Base-by-base conservation (phyloP, 2,888 invertebrate genomes). In the Drosophila paranaensis region DNA sequence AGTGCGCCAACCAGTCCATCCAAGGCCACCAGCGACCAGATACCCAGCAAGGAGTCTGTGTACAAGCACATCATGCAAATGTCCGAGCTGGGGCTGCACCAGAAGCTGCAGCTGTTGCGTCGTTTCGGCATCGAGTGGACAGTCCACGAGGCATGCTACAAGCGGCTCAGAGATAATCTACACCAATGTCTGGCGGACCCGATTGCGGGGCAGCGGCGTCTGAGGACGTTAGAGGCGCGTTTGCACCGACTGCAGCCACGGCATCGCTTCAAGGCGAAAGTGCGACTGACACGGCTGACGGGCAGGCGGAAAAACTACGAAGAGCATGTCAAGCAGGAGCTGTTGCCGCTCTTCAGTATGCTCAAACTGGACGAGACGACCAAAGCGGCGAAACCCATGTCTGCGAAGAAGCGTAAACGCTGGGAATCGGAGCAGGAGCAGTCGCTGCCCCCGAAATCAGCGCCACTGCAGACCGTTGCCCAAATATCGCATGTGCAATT, bases 231-330 rank as follows among this genome's bases (percentile, higher is more conserved):
- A 4, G 53, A 77, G 6, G 72, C 64, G 3, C 77, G 82, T n/a
- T n/a, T 90, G 40, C 76, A 54, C 20, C 81, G 84, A 1, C 53
- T 92, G 16, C 90, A 79, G 64, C 56, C 71, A 3, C 77, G 78
- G 2, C 74, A 92, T 9, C 89, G 91, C 16, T 93, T 91, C 67
- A 92, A 92, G 71, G 92, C 92, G 35, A 92, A 92, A 73, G 85
- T 87, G 71, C 90, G 89, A 9, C 51, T 92, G 3, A 53, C 76
- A 4, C 81, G 87, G 33, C 66, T 86, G 25, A 37, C 30, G 3
- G 74, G 73, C n/a, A 57, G 88, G 1, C 79, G 88, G 8, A 61
- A 51, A 14, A 71, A 63, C 13, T 81, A 86, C 40, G 87, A 91
- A 35, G 37, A 65, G 0, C 37, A 81, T 13, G 68, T 90, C 6